Conservation (phyloP, 1,140 invertebrate species). For the Orchesella cincta region DNA sequence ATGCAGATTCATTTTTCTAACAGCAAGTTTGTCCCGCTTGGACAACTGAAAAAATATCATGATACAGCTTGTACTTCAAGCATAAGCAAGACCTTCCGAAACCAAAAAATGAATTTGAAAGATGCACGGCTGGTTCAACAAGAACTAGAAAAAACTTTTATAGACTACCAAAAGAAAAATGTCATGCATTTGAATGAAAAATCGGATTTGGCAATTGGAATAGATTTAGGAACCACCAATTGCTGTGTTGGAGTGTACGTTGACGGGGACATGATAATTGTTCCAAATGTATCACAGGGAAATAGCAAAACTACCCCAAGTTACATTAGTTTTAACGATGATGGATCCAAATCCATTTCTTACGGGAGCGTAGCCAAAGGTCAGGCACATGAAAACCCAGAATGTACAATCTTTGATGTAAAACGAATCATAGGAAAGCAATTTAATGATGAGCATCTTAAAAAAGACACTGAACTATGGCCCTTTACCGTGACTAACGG, state of each 20-base stretch:
- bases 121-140: not conserved
- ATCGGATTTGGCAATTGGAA: constrained; percentile 23
- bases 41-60: not conserved
- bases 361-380: constrained; percentile 64
- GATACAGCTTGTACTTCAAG: not conserved
- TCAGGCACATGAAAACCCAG: constrained; percentile 55
- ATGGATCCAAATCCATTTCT: constrained; percentile 47
- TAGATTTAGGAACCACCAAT: constrained; percentile 28
- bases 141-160: too few species aligned
- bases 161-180: constrained; percentile 1
- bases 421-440: constrained; percentile 42
- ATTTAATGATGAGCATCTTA: constrained; percentile 49
- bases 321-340: not conserved
- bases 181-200: not conserved
- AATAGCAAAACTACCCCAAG: constrained; percentile 3
- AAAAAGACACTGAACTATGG: constrained; percentile 59
- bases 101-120: not conserved
- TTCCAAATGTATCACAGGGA: constrained; percentile 18
- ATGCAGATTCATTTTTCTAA: not conserved
- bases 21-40: not conserved
- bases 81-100: not conserved
- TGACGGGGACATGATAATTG: constrained; percentile 5
- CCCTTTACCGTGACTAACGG: constrained; percentile 55
- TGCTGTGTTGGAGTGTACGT: constrained; percentile 10
- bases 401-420: constrained; percentile 36